Percentiles rank a stretch among this genome's conserved stretches.
Evolutionary conservation across 2,797 vertebrate genomes (phyloP).

Genomic region (Strix occidentalis): DNA sequence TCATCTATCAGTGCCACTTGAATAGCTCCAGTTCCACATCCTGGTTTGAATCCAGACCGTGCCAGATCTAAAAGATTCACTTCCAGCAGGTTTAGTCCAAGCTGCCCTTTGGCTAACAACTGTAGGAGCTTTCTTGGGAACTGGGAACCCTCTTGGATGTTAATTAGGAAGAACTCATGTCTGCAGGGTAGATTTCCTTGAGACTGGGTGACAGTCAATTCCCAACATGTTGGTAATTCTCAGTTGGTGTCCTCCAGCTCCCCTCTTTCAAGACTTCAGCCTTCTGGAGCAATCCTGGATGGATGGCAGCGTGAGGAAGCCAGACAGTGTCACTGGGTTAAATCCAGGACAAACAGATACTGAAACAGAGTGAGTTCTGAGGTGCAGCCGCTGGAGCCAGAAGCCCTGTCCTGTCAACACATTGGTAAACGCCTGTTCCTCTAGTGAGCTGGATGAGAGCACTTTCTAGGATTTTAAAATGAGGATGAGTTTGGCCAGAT

Average conservation of each 20-base stretch:
- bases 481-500: background rate
- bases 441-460: background rate
- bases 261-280: background rate
- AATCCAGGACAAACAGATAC: background rate
- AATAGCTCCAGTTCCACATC: background rate
- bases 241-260: background rate
- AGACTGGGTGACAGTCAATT: background rate
- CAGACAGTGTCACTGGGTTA: background rate
- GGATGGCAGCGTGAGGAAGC: background rate
- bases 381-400: background rate
- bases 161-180: background rate
- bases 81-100: background rate
- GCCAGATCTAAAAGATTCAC: background rate
- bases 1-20: conserved; percentile 11
- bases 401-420: background rate
- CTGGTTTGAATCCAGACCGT: background rate
- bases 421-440: background rate
- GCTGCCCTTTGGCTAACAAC: background rate
- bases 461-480: background rate
- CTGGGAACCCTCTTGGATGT: background rate
- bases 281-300: background rate
- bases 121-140: background rate
- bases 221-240: background rate
- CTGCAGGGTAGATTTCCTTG: background rate
- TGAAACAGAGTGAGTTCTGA: background rate